A percentile compares a stretch with the other conserved stretches of the same genome.
These are phyloP conservation scores for Actias luna DNA, from an alignment of 2,888 invertebrate species.

Conservation along the genomic window DNA sequence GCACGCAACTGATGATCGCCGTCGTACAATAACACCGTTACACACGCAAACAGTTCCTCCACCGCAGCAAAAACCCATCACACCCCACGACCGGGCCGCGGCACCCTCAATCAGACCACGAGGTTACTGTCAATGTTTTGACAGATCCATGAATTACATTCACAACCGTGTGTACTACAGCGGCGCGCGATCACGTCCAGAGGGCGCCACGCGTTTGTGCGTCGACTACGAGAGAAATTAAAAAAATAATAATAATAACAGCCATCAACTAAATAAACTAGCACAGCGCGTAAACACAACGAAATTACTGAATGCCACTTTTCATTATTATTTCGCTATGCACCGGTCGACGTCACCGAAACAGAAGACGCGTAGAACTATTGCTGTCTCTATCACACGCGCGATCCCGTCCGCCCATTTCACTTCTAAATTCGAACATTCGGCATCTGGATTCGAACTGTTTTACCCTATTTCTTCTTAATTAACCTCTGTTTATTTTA, in stretches of 20 bases:
- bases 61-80: slow-evolving; percentile 56
- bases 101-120: slow-evolving; percentile 37
- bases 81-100: slow-evolving; percentile 30
- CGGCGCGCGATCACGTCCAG: slow-evolving; percentile 41
- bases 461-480: slow-evolving; percentile 45
- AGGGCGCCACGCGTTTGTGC: slow-evolving; percentile 57
- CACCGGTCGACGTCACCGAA: slow-evolving; percentile 75
- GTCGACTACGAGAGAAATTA: slow-evolving; percentile 41
- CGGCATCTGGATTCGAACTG: slow-evolving; percentile 53
- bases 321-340: slow-evolving; percentile 80
- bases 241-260: slow-evolving; percentile 33
- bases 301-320: slow-evolving; percentile 80
- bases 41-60: slow-evolving; percentile 57
- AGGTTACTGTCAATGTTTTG: slow-evolving; percentile 64
- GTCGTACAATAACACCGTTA: slow-evolving; percentile 77
- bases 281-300: slow-evolving; percentile 80
- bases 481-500: slow-evolving; percentile 35
- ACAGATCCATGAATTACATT: slow-evolving; percentile 58
- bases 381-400: slow-evolving; percentile 66
- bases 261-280: slow-evolving; percentile 72
- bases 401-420: slow-evolving; percentile 49
- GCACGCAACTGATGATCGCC: slow-evolving; percentile 80
- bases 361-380: slow-evolving; percentile 58
- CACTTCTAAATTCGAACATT: slow-evolving; percentile 63
- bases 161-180: slow-evolving; percentile 46